Evolutionary conservation across 2,888 invertebrate species (phyloP).

Genomic region (Teleogryllus oceanicus): DNA sequence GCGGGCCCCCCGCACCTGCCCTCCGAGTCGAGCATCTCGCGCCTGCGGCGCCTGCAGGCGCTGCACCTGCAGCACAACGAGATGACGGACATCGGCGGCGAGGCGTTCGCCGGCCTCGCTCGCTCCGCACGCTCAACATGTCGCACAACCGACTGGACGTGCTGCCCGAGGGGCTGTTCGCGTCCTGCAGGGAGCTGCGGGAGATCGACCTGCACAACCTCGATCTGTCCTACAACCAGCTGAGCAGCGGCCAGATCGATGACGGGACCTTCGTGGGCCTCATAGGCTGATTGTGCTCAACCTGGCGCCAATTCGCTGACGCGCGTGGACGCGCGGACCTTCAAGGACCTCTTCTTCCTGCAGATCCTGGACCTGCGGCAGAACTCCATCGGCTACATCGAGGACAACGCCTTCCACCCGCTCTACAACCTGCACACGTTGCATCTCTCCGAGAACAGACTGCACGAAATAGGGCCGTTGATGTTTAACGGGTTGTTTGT

Average conservation of each 20-base stretch:
- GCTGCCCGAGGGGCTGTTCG: conserved; percentile 77
- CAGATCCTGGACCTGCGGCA: conserved; percentile 82
- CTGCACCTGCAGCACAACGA: conserved; percentile 80
- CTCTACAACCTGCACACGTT: conserved; percentile 85
- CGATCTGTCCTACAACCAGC: conserved; percentile 78
- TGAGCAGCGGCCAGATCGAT: conserved; percentile 79
- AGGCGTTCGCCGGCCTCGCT: conserved; percentile 76
- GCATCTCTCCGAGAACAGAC: conserved; percentile 81
- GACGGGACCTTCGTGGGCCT: conserved; percentile 81
- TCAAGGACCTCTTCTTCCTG: conserved; percentile 80
- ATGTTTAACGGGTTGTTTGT: conserved; percentile 81
- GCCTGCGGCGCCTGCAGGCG: conserved; percentile 72
- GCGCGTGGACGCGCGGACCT: conserved; percentile 76
- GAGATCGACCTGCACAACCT: conserved; percentile 80
- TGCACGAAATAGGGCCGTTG: conserved; percentile 75
- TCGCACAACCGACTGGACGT: conserved; percentile 79
- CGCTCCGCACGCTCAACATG: conserved; percentile 77
- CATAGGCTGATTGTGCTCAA: conserved; percentile 77
- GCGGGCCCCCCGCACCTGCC: no score
- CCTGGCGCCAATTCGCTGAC: conserved; percentile 80
- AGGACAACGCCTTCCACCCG: conserved; percentile 82
- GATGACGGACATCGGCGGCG: conserved; percentile 72
- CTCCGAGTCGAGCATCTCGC: conserved; percentile 71
- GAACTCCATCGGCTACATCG: conserved; percentile 83
- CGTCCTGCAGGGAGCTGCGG: conserved; percentile 73